Evolutionary conservation across 2,888 invertebrate genomes (phyloP).

Genomic region (Troides oblongomaculatus): DNA sequence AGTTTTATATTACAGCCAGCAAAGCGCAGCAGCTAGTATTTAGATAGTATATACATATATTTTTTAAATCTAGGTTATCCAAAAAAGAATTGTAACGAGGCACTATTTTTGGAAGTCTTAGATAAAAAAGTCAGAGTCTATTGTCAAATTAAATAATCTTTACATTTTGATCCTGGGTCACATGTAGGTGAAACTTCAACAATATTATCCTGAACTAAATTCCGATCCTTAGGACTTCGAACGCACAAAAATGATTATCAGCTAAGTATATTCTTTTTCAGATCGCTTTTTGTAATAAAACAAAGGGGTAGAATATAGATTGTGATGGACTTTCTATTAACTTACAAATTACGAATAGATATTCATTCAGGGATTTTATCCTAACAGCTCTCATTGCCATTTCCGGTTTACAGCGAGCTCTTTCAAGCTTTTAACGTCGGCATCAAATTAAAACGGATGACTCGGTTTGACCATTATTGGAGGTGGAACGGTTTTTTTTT

Average conservation of each 20-base stretch:
- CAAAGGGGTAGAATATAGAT: background rate
- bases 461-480: conserved; percentile 1
- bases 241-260: background rate
- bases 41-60: too few species aligned
- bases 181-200: too few species aligned
- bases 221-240: too few species aligned
- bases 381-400: conserved; percentile 14
- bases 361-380: conserved; percentile 15
- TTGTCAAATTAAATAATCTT: too few species aligned
- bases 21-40: too few species aligned
- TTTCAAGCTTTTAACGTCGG: conserved; percentile 12
- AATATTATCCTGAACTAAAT: too few species aligned
- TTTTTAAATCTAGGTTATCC: too few species aligned
- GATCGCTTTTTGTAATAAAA: background rate
- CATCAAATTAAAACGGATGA: conserved; percentile 21
- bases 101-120: too few species aligned
- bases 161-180: too few species aligned
- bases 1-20: too few species aligned
- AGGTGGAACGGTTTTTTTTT: background rate
- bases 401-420: conserved; percentile 8
- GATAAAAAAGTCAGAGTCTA: too few species aligned
- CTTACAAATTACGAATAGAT: conserved; percentile 1
- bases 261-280: background rate
- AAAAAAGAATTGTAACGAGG: too few species aligned
- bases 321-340: background rate